Conservation (phyloP, 2,888 invertebrate species). For the Polydrusus pterygomalis region DNA sequence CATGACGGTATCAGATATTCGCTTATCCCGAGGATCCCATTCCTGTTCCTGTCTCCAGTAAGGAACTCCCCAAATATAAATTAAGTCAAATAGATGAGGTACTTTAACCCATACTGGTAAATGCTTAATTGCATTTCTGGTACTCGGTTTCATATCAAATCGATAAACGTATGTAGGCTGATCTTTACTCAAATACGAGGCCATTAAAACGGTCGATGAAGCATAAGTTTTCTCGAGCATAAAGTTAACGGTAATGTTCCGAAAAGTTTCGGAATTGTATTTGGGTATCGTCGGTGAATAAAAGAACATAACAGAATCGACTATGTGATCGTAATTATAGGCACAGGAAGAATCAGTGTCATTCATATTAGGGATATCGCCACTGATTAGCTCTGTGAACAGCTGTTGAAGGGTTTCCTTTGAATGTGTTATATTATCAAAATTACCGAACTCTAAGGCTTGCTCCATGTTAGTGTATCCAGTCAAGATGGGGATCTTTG, state of each 20-base stretch:
- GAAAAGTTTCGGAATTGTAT: conserved; percentile 76
- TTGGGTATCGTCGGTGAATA: conserved; percentile 82
- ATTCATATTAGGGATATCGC: conserved; percentile 76
- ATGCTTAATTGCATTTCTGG: conserved; percentile 77
- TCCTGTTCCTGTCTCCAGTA: conserved; percentile 79
- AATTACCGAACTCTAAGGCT: conserved; percentile 76
- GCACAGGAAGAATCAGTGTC: conserved; percentile 73
- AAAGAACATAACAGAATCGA: conserved; percentile 85
- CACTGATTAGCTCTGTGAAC: conserved; percentile 78
- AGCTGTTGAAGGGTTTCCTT: conserved; percentile 74
- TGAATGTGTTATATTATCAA: conserved; percentile 77
- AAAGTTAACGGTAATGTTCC: conserved; percentile 81
- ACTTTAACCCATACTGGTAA: conserved; percentile 87
- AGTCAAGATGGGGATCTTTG: conserved; percentile 82
- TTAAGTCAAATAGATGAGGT: conserved; percentile 87
- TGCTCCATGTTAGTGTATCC: conserved; percentile 88
- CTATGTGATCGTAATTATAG: conserved; percentile 79
- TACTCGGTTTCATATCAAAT: conserved; percentile 84
- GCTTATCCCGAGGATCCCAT: conserved; percentile 87
- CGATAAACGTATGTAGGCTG: conserved; percentile 82
- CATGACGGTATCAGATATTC: conserved; percentile 87
- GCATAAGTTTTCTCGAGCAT: conserved; percentile 84
- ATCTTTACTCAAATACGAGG: conserved; percentile 77
- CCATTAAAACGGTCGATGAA: conserved; percentile 81
- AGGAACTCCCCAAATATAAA: conserved; percentile 88